Evolutionary conservation across 1,140 invertebrate genomes (phyloP).

Genomic region (Magallana angulata): DNA sequence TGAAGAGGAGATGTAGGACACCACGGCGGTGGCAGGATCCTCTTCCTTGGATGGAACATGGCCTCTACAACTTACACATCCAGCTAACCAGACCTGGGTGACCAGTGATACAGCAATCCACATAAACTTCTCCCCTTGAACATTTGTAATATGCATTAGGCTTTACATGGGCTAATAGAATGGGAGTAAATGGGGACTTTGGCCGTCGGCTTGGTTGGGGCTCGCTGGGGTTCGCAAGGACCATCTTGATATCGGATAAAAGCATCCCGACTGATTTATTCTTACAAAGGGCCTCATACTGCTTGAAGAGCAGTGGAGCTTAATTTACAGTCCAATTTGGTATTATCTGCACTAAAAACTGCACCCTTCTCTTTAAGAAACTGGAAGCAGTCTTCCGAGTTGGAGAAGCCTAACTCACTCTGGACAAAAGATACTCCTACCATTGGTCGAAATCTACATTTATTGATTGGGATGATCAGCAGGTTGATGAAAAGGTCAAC

Average conservation of each 20-base stretch:
- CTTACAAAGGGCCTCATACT: conserved; percentile 2
- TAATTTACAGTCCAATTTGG: conserved; percentile 90
- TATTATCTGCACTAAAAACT: conserved; percentile 86
- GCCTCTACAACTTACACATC: background rate
- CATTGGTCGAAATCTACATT: conserved; percentile 93
- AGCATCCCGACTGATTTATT: background rate
- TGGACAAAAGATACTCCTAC: conserved; percentile 91
- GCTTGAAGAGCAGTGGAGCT: conserved; percentile 60
- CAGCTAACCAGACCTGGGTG: background rate
- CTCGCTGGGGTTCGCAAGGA: conserved; percentile 7
- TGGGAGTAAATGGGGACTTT: background rate
- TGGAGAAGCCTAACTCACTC: conserved; percentile 92
- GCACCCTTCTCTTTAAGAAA: conserved; percentile 91
- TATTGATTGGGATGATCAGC: conserved; percentile 52
- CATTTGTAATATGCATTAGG: background rate
- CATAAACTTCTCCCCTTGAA: background rate
- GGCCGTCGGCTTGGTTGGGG: background rate
- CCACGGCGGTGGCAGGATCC: background rate
- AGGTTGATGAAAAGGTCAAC: conserved; percentile 52
- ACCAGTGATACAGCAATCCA: background rate
- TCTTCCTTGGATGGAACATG: background rate
- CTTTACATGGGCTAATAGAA: conserved; percentile 7
- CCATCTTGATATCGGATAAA: background rate
- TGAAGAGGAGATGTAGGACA: conserved; percentile 39
- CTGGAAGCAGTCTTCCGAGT: conserved; percentile 89